Evolutionary conservation across 2,797 vertebrate genomes (phyloP), one percentile per base, ranked within the genome.

Genomic region (Danio aesculapii): DNA sequence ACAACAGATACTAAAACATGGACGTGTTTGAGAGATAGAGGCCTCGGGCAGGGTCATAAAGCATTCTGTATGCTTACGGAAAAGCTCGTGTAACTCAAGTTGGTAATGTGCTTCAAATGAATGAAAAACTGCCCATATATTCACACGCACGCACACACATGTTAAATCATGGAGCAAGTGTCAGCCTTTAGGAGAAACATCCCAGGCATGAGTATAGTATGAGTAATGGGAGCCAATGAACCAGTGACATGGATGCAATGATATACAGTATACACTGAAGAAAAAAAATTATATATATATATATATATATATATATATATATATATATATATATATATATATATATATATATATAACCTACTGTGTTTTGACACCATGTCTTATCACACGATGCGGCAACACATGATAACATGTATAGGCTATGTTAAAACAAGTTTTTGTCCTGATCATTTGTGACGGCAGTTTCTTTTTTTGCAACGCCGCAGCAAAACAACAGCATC

Each of bases 31-130:
- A 52, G 52, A 64, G 50, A 72, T 67, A 62, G 73, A 74, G 76
- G 63, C 79, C 76, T 62, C 43, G 75, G 74, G 78, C 81, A 73
- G 80, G 82, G 68, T 80, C 77, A 81, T 78, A 83, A 84, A 83
- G 74, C 49, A 81, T 79, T 78, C 75, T 66, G 81, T 64, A 50
- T 64, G 75, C 81, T 84, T 79, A 85, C 55, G 21, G 30, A 82
- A 77, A 72, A 76, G 61, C 69, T 63, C 77, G 47, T 52, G 16
- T 76, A 83, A 84, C 67, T 69, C 72, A 82, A 44, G 59, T 77
- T 66, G 30, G 62, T 73, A 83, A 75, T 83, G 78, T 44, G 30
- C 78, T 82, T 67, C 49, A 70, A 77, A 49, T 75, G 74, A 74
- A 58, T 70, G 64, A 84, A 75, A 83, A 70, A 79, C 63, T 79